These are phyloP conservation scores for Phataginus tricuspis DNA, from an alignment of 2,797 vertebrate species.

Conservation along the genomic window DNA sequence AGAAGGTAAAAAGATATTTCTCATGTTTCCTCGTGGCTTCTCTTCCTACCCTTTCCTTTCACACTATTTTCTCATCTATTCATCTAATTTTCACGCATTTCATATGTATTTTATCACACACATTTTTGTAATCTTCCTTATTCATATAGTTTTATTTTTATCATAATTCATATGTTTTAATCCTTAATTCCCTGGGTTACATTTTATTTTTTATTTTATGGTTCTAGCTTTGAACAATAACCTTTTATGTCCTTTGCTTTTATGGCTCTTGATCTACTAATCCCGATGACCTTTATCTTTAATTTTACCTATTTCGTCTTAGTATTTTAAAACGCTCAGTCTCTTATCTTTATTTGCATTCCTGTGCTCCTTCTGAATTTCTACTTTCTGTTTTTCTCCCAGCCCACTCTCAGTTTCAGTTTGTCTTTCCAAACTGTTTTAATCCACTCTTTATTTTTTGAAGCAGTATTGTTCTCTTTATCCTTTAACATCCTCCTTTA, in stretches of 20 bases:
- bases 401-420: background rate
- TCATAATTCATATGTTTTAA: background rate
- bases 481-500: background rate
- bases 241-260: background rate
- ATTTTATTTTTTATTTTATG: background rate
- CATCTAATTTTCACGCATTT: background rate
- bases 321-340: background rate
- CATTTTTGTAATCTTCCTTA: background rate
- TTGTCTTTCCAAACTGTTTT: background rate
- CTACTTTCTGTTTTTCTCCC: background rate
- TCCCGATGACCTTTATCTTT: background rate
- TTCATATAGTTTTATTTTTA: background rate
- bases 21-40: background rate
- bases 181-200: background rate
- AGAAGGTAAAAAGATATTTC: background rate
- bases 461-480: background rate
- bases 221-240: slow-evolving; percentile 11
- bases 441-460: background rate
- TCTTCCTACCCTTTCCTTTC: background rate
- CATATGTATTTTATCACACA: background rate
- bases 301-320: background rate
- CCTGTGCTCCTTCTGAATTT: background rate
- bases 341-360: background rate
- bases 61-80: background rate
- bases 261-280: background rate